Evolutionary conservation across 2,888 invertebrate genomes (phyloP).

Genomic region (Macrophya annulata): DNA sequence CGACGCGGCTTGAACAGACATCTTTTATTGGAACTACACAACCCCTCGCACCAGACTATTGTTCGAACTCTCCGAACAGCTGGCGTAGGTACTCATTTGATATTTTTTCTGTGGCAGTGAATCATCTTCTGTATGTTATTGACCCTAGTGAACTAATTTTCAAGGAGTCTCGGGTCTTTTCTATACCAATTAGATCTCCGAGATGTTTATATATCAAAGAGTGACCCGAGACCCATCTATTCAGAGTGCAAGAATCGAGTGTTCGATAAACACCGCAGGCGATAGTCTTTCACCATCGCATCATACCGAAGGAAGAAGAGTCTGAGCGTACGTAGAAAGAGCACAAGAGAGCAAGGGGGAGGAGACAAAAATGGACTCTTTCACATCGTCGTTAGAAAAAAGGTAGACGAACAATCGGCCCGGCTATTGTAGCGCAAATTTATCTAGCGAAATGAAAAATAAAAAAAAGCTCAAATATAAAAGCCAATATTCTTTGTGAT

Average conservation of each 20-base stretch:
- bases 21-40: constrained; percentile 52
- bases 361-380: constrained; percentile 24
- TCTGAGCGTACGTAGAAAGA: background rate
- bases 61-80: constrained; percentile 39
- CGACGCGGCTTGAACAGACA: constrained; percentile 42
- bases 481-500: constrained; percentile 29
- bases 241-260: constrained; percentile 32
- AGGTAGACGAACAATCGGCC: constrained; percentile 8
- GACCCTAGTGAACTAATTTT: constrained; percentile 22
- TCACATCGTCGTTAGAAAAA: constrained; percentile 14
- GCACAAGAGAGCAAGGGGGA: background rate
- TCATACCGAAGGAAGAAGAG: background rate
- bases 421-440: constrained; percentile 25
- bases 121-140: constrained; percentile 10
- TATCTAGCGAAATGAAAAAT: constrained; percentile 4
- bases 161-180: background rate
- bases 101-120: constrained; percentile 18
- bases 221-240: constrained; percentile 15
- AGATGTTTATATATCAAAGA: constrained; percentile 29
- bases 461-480: constrained; percentile 5
- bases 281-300: background rate
- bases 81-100: constrained; percentile 37
- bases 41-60: constrained; percentile 45
- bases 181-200: background rate
- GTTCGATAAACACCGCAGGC: constrained; percentile 17